A percentile compares a stretch with the other conserved stretches of the same genome.
These are phyloP conservation scores for Erebia aethiops DNA, from an alignment of 2,888 invertebrate genomes.

Conservation along the genomic window DNA sequence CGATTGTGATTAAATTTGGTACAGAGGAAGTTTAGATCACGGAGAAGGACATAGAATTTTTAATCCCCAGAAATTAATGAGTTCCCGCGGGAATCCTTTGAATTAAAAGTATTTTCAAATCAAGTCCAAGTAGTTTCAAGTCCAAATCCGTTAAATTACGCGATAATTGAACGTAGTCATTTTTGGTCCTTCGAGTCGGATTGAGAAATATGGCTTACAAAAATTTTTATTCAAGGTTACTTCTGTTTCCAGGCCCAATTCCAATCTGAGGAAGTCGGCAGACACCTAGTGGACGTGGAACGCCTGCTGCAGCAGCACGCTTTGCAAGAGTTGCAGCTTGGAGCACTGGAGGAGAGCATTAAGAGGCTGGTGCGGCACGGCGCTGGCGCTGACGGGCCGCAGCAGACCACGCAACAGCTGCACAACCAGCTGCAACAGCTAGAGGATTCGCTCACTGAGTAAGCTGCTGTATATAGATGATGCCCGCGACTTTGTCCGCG, in stretches of 20 bases:
- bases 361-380: constrained; percentile 86
- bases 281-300: constrained; percentile 97
- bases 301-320: constrained; percentile 97
- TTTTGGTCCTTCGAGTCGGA: constrained; percentile 3
- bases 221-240: not conserved
- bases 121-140: not conserved
- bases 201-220: not conserved
- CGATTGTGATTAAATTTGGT: too few relatives aligned
- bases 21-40: too few relatives aligned
- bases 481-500: too few relatives aligned
- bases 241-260: constrained; percentile 82
- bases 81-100: not conserved
- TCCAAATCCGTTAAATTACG: not conserved
- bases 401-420: constrained; percentile 88
- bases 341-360: constrained; percentile 93
- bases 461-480: constrained; percentile 7
- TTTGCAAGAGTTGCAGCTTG: constrained; percentile 94
- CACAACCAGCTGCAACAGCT: constrained; percentile 90
- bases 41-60: too few relatives aligned
- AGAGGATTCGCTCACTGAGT: constrained; percentile 83
- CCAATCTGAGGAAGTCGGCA: constrained; percentile 94
- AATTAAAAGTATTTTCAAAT: not conserved
- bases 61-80: not conserved
- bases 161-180: not conserved
- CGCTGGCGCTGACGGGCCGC: constrained; percentile 69